Conservation (phyloP, 2,888 invertebrate genomes). For the Cantharis flavilabris region DNA sequence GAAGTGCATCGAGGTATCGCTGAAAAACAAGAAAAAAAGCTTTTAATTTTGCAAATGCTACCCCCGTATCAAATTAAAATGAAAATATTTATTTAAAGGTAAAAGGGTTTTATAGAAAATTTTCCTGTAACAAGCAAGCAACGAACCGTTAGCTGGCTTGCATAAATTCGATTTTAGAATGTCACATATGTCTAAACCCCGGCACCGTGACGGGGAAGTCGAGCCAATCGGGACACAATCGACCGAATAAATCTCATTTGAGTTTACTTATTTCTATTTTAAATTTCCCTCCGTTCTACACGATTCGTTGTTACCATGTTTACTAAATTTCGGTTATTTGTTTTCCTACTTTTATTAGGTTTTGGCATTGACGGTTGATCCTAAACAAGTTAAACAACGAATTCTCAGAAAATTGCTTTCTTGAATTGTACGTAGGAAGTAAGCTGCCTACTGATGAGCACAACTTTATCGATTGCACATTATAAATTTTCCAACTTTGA, state of each 20-base stretch:
- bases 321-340: conserved; percentile 39
- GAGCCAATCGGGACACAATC: conserved; percentile 45
- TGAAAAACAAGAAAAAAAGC: not conserved
- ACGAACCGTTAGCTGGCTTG: conserved; percentile 27
- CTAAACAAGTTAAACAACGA: conserved; percentile 18
- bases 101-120: conserved; percentile 17
- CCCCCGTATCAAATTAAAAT: not conserved
- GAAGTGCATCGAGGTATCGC: not conserved
- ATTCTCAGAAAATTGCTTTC: conserved; percentile 11
- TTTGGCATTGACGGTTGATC: conserved; percentile 21
- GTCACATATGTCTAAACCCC: conserved; percentile 39
- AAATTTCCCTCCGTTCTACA: conserved; percentile 39
- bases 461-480: not conserved
- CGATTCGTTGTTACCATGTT: conserved; percentile 33
- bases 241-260: conserved; percentile 46
- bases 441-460: conserved; percentile 8
- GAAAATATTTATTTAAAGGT: not conserved
- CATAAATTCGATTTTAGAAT: conserved; percentile 35
- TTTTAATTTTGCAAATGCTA: not conserved
- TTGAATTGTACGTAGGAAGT: conserved; percentile 9
- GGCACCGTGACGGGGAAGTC: conserved; percentile 32
- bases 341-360: conserved; percentile 33
- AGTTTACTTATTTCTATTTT: conserved; percentile 45
- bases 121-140: conserved; percentile 23
- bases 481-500: not conserved